Evolutionary conservation across 64 coral and sea anemone species (phyloP), one percentile per base, ranked within the genome.

Genomic region (Dendronephthya gigantea): DNA sequence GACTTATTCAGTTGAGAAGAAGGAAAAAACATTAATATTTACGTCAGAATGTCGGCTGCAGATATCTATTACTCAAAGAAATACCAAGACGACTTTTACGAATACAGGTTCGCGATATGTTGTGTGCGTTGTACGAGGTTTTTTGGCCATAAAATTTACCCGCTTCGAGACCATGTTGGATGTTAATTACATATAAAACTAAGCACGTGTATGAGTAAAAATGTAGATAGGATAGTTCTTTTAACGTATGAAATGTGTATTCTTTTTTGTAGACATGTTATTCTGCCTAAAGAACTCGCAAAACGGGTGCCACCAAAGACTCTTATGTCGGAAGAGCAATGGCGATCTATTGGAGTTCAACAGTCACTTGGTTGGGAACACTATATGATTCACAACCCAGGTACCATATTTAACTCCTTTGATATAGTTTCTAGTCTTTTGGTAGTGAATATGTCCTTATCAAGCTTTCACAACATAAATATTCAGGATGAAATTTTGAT

Each of bases 291-390:
- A 82, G 85, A 91, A 23, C 51, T 98, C 51, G 82, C 92, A 1
- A 91, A 89, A 68, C 89, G 87, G 83, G 90, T 98, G 50, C 95
- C 94, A 69, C 85, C 76, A 31, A 81, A 90, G 36, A 82, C 86
- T 35, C 87, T 98, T 5, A 90, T 98, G 95, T 56, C 87, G 12
- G 95, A 98, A 59, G 41, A 91, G 22, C 92, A 98, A 82, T 98
- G 95, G 95, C 89, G 95, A 23, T 43, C 66, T 10, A 87, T 98
- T 40, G 95, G 95, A 4, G 83, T 98, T 28, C 95, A 98, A 58
- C 92, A 93, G 30, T 98, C 95, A 22, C 89, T 93, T 56, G 95
- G 95, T 19, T 98, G 95, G 95, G 87, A 90, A 59, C 90, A 98
- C 56, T 98, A 90, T 28, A 83, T 98, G 85, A 87, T 84, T 43